phyloP scores from a whole-genome alignment of 2,113 vertebrate genomes.

The Terrapene triunguis region DNA sequence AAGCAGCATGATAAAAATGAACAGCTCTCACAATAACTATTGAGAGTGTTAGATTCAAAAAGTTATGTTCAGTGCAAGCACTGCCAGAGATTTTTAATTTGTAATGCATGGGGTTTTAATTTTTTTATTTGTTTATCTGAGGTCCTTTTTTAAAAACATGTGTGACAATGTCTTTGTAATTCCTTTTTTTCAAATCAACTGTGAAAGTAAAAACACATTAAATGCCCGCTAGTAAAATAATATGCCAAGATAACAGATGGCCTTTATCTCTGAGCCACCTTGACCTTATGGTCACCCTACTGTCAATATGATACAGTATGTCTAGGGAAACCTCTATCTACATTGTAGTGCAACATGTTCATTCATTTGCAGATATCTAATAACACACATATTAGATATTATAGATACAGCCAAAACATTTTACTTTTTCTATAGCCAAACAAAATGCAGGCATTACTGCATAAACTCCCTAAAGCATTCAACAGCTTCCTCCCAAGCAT shows the following conservation, averaged over 20 bases:
- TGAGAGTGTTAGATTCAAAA: not conserved
- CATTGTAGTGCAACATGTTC: not conserved
- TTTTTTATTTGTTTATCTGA: not conserved
- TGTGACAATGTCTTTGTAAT: constrained; percentile 41
- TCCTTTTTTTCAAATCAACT: constrained; percentile 61
- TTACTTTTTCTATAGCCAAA: not conserved
- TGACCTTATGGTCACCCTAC: constrained; percentile 65
- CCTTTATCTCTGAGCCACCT: constrained; percentile 60
- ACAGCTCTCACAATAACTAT: not conserved
- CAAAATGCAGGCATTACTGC: not conserved
- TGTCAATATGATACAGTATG: constrained; percentile 50
- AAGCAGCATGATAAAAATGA: constrained; percentile 15
- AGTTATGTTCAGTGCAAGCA: not conserved
- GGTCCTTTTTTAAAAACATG: not conserved
- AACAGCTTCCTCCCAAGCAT: not conserved
- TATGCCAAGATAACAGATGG: constrained; percentile 68
- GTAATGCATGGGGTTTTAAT: not conserved
- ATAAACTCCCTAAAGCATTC: constrained; percentile 14
- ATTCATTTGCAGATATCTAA: constrained; percentile 1
- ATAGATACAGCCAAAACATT: not conserved
- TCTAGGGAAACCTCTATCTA: constrained; percentile 59
- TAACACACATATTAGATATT: not conserved
- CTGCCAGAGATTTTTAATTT: not conserved
- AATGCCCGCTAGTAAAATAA: constrained; percentile 38
- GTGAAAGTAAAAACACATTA: constrained; percentile 53